These are phyloP conservation scores for Sipha maydis DNA, from an alignment of 2,888 invertebrate species.

Conservation along the genomic window DNA sequence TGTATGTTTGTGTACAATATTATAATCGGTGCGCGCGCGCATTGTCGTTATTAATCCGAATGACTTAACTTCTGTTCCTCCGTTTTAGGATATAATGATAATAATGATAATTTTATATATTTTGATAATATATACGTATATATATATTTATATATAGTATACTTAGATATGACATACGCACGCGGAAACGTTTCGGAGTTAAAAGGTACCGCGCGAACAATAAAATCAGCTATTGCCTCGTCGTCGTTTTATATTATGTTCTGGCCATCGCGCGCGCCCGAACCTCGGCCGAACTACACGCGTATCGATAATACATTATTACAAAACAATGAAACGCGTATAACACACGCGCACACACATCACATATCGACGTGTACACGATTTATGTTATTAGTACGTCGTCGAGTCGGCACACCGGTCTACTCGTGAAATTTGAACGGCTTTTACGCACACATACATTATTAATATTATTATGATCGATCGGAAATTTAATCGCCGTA, in stretches of 20 bases:
- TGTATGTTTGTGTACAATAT: no score
- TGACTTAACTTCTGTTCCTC: conserved; percentile 51
- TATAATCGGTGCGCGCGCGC: background rate
- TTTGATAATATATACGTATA: background rate
- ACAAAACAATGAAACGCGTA: no score
- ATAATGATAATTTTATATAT: background rate
- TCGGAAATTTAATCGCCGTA: background rate
- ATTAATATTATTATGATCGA: background rate
- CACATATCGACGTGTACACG: background rate
- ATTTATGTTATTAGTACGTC: background rate
- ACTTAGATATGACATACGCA: background rate
- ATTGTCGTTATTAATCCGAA: conserved; percentile 47
- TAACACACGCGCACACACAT: no score
- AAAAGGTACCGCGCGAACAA: conserved; percentile 45
- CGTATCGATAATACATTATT: no score
- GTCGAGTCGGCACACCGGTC: background rate
- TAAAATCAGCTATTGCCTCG: background rate
- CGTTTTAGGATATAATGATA: background rate
- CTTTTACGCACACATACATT: background rate
- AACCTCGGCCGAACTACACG: background rate
- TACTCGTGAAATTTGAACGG: background rate
- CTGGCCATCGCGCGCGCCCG: background rate
- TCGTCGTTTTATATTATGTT: background rate
- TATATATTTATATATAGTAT: background rate
- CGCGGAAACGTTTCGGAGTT: conserved; percentile 16